Base-by-base conservation (phyloP, 2,113 vertebrate species). In the Nycticebus coucang region DNA sequence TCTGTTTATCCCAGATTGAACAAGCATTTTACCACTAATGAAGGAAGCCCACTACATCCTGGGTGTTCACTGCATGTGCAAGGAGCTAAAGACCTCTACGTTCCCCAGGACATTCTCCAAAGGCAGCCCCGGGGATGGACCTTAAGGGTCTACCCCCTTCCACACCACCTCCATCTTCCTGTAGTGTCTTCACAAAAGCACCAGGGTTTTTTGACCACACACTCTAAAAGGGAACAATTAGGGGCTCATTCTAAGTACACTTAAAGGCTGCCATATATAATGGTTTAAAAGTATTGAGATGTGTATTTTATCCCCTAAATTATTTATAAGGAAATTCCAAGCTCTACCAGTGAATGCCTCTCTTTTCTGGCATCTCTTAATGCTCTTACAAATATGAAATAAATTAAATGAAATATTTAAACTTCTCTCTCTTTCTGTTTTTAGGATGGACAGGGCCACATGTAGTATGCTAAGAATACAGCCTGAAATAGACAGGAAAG, bases 311-410 rank as follows among this genome's bases (percentile, higher is more conserved):
- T 77, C 26, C 45, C 53, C 62, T 64, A 50, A 71, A 79, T 72
- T 71, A 84, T 78, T 84, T n/a, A 35, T 87, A 57, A 92, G 64
- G 64, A 89, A 85, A 79, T 74, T n/a, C 71, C 80, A 60, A 88
- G 50, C 14, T 92, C 83, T 74, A 2, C 28, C 30, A 85, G 22
- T 28, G 60, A 91, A 50, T 30, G n/a, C 17, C 45, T 55, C n/a
- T 37, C 24, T 82, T 53, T 87, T 57, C 87, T 28, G 53, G 33
- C 69, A 71, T 30, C 62, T 78, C 35, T 79, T 82, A 68, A 64
- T 87, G 62, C 19, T 89, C 37, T 50, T 74, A 10, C 45, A 50
- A 50, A 50, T 50, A 50, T 50, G 45, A 50, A 50, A 50, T 50
- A 89, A 84, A 85, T 62, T 69, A 71, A 83, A 92, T 79, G 24